Base-by-base conservation (phyloP, 1,140 invertebrate genomes). In the Drosophila pandora region DNA sequence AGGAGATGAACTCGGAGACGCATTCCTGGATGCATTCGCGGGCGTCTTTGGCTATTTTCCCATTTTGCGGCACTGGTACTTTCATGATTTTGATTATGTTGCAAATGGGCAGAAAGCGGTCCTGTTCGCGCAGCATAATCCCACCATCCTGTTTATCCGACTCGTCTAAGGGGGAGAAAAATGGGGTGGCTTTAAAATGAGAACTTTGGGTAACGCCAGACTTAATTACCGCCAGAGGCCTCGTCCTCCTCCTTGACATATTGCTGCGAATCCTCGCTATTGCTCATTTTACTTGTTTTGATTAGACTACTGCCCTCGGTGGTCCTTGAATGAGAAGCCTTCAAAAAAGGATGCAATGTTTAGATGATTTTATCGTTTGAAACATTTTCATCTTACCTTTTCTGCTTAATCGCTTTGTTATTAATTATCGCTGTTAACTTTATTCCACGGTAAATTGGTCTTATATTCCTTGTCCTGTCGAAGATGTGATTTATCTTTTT, bases 31-130 rank as follows among this genome's bases (percentile, higher is more conserved):
- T 97, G 93, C 98, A 99, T 93, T 99, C 99, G 77, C 99, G 95
- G 0, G 99, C 98, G 93, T 99, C 99, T 94, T 99, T 99, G 0
- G 99, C 98, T 85, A 99, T 99, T 94, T 99, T 99, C 84, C 98
- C 99, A 77, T 96, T 95, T 70, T 97, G 96, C 4, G 99, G 99
- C 78, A 99, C 98, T 4, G 97, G 97, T 91, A 96, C 95, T 92
- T 99, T 99, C 99, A 99, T 99, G 43, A 99, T 99, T 93, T 99
- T 96, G 0, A 98, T 97, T 47, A 99, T 98, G 93, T 99, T 99
- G 21, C 99, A 99, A 78, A 99, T 99, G 1, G 98, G 98, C 47
- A 99, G 92, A 92, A 99, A 99, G 77, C 98, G 94, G 92, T 99
- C 98, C 92, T 99, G 97, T 92, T 98, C 96, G 37, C 96, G 92